A percentile compares a stretch with the other conserved stretches of the same genome.
phyloP scores from a whole-genome alignment of 2,888 invertebrate genomes.

The Peribatodes rhomboidaria region DNA sequence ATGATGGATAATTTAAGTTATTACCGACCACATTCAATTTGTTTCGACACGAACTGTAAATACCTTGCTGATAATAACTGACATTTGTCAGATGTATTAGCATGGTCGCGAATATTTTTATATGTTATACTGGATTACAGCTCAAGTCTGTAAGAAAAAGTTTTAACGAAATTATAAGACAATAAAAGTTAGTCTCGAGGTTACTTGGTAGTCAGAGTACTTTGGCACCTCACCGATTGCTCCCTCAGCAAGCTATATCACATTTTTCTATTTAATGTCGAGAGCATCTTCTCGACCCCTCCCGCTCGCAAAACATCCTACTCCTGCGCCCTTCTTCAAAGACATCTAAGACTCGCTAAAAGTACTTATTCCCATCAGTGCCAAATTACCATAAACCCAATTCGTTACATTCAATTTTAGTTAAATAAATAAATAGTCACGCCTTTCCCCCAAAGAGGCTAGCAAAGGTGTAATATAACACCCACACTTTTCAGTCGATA shows the following conservation, averaged over 20 bases:
- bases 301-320: conserved; percentile 30
- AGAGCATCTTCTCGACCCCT: conserved; percentile 11
- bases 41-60: too few species aligned
- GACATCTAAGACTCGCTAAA: conserved; percentile 5
- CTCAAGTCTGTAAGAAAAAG: too few species aligned
- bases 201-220: conserved; percentile 20
- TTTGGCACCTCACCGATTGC: conserved; percentile 46
- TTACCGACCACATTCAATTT: too few species aligned
- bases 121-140: too few species aligned
- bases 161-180: not conserved
- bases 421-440: too few species aligned
- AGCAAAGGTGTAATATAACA: too few species aligned
- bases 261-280: conserved; percentile 34
- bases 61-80: too few species aligned
- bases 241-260: conserved; percentile 36
- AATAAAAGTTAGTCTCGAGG: not conserved
- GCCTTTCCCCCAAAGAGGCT: too few species aligned
- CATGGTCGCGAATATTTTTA: too few species aligned
- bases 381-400: conserved; percentile 23
- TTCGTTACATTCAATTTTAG: conserved; percentile 1
- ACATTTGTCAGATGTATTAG: too few species aligned
- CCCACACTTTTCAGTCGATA: too few species aligned
- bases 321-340: not conserved
- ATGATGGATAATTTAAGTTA: too few species aligned
- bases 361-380: conserved; percentile 17